Conservation (phyloP, 2,888 invertebrate genomes). For the Drosophila ustulata region DNA sequence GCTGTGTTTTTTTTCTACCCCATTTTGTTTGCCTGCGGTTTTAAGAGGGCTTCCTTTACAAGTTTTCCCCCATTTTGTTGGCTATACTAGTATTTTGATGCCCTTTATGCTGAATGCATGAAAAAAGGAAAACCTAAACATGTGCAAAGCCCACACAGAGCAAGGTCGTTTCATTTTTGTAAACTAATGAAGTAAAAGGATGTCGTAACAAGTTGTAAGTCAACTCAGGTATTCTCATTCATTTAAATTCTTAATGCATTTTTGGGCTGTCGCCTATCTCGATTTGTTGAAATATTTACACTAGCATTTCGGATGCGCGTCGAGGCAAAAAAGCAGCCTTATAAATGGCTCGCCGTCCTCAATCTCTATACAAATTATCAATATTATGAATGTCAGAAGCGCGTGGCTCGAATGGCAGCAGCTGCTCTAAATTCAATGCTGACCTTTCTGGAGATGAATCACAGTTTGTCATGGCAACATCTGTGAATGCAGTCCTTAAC, state of each 20-base stretch:
- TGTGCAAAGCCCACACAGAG: slow-evolving; percentile 1
- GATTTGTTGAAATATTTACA: slow-evolving; percentile 6
- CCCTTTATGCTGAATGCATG: background rate
- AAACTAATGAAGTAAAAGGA: background rate
- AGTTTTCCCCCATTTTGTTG: background rate
- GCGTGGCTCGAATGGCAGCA: slow-evolving; percentile 30
- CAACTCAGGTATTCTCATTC: background rate
- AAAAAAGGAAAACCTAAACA: slow-evolving; percentile 14
- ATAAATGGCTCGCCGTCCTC: slow-evolving; percentile 30
- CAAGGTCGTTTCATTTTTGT: slow-evolving; percentile 8
- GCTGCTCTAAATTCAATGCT: slow-evolving; percentile 23
- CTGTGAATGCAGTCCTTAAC: slow-evolving; percentile 14
- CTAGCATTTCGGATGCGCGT: background rate
- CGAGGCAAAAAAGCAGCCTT: background rate
- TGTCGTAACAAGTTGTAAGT: background rate
- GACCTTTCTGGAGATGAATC: slow-evolving; percentile 25
- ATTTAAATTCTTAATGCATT: slow-evolving; percentile 27
- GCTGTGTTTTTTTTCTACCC: slow-evolving; percentile 8
- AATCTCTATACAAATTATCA: slow-evolving; percentile 50
- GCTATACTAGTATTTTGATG: background rate
- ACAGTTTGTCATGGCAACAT: slow-evolving; percentile 24
- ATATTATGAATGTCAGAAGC: slow-evolving; percentile 56
- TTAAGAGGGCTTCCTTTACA: slow-evolving; percentile 24
- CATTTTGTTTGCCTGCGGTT: slow-evolving; percentile 5
- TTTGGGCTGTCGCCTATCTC: slow-evolving; percentile 16